Evolutionary conservation across 2,113 vertebrate species (phyloP).

Genomic region (Notiomystis cincta): DNA sequence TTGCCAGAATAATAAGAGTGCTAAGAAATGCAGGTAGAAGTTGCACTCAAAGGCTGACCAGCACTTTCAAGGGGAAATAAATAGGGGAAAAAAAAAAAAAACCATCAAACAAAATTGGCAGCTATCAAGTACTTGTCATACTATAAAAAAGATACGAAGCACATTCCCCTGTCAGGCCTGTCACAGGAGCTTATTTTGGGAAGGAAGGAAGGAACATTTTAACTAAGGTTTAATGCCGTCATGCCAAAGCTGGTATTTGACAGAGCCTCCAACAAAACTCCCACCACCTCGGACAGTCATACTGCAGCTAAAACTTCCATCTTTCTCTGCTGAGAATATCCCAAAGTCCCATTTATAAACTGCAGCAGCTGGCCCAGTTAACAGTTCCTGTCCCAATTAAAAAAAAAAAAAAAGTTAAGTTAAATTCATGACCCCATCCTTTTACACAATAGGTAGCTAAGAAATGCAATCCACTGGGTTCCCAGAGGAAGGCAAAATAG

Average conservation of each 20-base stretch:
- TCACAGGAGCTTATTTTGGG: constrained; percentile 17
- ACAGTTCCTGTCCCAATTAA: background rate
- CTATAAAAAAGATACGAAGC: background rate
- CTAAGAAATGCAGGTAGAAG: background rate
- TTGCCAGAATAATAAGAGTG: background rate
- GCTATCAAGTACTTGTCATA: constrained; percentile 2
- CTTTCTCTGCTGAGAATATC: background rate
- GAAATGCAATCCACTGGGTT: background rate
- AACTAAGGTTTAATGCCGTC: constrained; percentile 28
- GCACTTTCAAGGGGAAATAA: background rate
- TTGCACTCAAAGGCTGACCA: background rate
- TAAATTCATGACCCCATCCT: background rate
- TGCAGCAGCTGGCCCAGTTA: background rate
- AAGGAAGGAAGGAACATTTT: background rate
- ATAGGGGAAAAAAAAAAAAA: background rate
- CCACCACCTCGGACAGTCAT: background rate
- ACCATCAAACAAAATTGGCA: background rate
- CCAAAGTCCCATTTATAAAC: background rate
- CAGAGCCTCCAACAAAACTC: constrained; percentile 32
- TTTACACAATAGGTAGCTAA: background rate
- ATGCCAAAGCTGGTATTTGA: constrained; percentile 10
- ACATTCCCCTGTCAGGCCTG: background rate
- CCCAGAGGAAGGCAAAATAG: background rate
- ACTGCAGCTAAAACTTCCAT: background rate
- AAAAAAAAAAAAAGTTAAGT: background rate